Evolutionary conservation across 2,797 vertebrate genomes (phyloP), one percentile per base, ranked within the genome.

Genomic region (Gobionotothen gibberifrons): DNA sequence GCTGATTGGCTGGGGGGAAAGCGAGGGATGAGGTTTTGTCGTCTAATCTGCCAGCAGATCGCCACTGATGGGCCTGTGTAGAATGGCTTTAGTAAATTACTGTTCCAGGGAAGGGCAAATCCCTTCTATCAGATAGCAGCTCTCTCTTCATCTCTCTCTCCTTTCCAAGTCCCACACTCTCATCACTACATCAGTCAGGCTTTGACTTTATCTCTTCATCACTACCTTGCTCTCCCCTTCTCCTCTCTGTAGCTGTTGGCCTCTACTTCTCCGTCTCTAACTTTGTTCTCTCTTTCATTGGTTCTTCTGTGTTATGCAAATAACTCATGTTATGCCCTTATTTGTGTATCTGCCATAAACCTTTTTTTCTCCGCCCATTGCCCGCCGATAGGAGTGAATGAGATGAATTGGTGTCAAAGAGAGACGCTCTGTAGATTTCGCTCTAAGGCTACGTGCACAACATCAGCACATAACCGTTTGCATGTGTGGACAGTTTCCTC

Each of bases 51-150:
- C 62, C 84, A 85, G 85, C 85, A 86, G 91, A 94, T 94, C 93
- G 65, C 86, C 85, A 90, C 90, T 93, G 93, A 93, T 94, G 92
- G 92, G 86, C 86, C 89, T 87, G 88, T 90, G 91, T 88, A 92
- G 92, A 92, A 92, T 92, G 92, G 92, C 92, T 93, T 94, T 90
- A 91, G 91, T 92, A 93, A 93, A 93, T 93, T 92, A 93, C 90
- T 93, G 90, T 92, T 92, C 88, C 88, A 89, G 88, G 84, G 90
- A 88, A 87, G 86, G 91, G 80, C 90, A 94, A 94, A 94, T 93
- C 93, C 90, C 85, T 86, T 89, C 85, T 82, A 93, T 93, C 92
- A 91, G 90, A 92, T 91, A 90, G 75, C 76, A 80, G 83, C 85
- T 86, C 85, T 84, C 68, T 72, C 82, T 81, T 86, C 82, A 87